phyloP scores from a whole-genome alignment of 2,113 vertebrate species.

The Tapirus terrestris region DNA sequence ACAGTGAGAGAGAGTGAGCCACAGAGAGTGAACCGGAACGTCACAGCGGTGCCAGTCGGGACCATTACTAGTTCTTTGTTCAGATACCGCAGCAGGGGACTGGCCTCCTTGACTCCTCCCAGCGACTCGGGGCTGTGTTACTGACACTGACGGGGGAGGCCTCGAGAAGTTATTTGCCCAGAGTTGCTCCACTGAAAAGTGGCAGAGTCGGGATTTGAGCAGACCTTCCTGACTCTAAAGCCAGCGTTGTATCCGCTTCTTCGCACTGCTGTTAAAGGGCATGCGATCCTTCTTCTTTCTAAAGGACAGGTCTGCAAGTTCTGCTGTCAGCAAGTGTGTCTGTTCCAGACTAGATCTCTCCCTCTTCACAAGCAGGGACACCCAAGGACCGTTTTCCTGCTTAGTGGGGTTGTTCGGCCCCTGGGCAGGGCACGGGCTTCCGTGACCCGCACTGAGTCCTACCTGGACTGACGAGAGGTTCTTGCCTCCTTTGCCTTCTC shows the following conservation, averaged over 20 bases:
- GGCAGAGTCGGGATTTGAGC: not conserved
- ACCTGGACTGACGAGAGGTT: not conserved
- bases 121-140: not conserved
- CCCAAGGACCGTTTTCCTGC: not conserved
- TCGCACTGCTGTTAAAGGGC: not conserved
- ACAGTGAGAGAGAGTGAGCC: not conserved
- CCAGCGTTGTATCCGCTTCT: not conserved
- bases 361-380: not conserved
- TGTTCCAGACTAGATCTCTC: not conserved
- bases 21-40: not conserved
- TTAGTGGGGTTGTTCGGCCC: too few species aligned
- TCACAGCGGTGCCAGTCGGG: accelerated
- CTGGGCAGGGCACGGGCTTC: not conserved
- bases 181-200: not conserved
- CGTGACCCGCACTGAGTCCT: not conserved
- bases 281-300: not conserved
- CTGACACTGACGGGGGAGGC: not conserved
- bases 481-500: not conserved
- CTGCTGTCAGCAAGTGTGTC: not conserved
- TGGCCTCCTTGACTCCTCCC: not conserved
- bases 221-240: not conserved
- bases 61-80: not conserved
- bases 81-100: not conserved
- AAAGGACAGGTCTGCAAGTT: not conserved
- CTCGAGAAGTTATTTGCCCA: not conserved